A percentile compares a stretch with the other conserved stretches of the same genome.
Evolutionary conservation across 2,113 vertebrate genomes (phyloP).

Genomic region (Datnioides undecimradiatus): DNA sequence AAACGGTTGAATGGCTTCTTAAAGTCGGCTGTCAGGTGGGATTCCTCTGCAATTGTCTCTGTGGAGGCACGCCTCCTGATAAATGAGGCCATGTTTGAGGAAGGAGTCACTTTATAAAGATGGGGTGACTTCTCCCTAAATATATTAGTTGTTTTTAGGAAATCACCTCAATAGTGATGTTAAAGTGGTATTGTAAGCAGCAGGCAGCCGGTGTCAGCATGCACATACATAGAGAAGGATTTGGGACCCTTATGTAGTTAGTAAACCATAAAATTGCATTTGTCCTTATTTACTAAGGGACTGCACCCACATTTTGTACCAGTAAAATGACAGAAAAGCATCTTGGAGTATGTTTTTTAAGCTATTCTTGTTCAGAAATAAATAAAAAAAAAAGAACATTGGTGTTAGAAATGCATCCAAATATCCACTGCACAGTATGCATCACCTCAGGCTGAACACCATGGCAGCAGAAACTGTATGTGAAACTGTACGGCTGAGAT

Average conservation of each 20-base stretch:
- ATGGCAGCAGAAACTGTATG: not conserved
- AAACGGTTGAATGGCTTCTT: slow-evolving; percentile 11
- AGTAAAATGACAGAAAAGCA: not conserved
- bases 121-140: not conserved
- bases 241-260: not conserved
- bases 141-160: not conserved
- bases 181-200: not conserved
- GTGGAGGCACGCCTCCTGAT: not conserved
- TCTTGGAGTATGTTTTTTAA: not conserved
- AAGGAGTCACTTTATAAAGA: not conserved
- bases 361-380: not conserved
- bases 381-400: not conserved
- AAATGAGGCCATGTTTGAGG: slow-evolving; percentile 13
- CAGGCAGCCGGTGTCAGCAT: not conserved
- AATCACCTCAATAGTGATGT: not conserved
- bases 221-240: not conserved
- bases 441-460: not conserved
- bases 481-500: not conserved
- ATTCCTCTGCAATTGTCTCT: not conserved
- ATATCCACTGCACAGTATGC: not conserved
- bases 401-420: not conserved
- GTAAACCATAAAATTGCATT: not conserved
- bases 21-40: slow-evolving; percentile 19
- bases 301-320: not conserved
- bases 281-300: not conserved